Evolutionary conservation across 2,888 invertebrate genomes (phyloP).

Genomic region (Mesodorylaimus sp.): DNA sequence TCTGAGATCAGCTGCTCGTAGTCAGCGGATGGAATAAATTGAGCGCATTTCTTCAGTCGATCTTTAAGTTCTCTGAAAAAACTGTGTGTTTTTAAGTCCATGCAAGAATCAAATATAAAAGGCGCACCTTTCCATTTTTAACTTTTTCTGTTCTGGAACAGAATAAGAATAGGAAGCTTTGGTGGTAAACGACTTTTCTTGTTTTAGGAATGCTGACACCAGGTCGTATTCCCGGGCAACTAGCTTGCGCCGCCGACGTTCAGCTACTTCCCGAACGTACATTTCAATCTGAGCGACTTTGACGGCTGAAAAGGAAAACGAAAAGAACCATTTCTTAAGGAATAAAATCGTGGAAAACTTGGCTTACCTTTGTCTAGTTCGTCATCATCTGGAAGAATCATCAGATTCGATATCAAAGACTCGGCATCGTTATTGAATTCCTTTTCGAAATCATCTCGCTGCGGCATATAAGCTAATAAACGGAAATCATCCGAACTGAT

Average conservation of each 20-base stretch:
- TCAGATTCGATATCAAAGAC: neutral
- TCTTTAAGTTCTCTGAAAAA: conserved; percentile 2
- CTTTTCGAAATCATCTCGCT: conserved; percentile 12
- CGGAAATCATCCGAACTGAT: conserved; percentile 7
- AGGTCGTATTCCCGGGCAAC: conserved; percentile 10
- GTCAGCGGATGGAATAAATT: conserved; percentile 2
- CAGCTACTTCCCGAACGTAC: conserved; percentile 3
- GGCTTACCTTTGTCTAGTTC: conserved; percentile 5
- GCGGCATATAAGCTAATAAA: conserved; percentile 11
- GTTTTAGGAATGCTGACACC: conserved; percentile 10
- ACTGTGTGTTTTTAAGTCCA: neutral
- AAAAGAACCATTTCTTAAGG: neutral
- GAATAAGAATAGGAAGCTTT: neutral
- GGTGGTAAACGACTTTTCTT: conserved; percentile 6
- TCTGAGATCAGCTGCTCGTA: conserved; percentile 1
- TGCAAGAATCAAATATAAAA: neutral
- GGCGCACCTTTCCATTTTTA: neutral
- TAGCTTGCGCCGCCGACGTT: conserved; percentile 5
- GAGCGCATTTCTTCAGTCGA: neutral
- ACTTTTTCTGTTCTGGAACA: neutral
- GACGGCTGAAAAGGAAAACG: conserved; percentile 1
- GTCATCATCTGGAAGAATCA: conserved; percentile 9
- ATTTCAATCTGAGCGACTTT: conserved; percentile 6
- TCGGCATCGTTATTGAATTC: conserved; percentile 12
- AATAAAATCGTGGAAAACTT: neutral